Conservation (phyloP, 2,888 invertebrate genomes). For the Cotesia congregata region DNA sequence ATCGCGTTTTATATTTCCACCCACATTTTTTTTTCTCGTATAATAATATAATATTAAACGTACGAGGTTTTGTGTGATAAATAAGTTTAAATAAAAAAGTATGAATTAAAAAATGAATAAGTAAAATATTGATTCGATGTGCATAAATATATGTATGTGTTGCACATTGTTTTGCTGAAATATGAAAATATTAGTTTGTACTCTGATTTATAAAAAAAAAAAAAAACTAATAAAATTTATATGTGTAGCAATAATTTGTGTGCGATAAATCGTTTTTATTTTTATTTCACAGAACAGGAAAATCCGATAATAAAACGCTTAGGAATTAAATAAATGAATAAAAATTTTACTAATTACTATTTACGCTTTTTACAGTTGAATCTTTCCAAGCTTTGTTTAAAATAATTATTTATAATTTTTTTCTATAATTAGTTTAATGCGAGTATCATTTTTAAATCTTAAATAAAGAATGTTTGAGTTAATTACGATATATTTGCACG, state of each 20-base stretch:
- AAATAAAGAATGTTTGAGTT: too few relatives aligned
- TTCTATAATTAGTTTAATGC: too few relatives aligned
- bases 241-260: neutral
- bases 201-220: neutral
- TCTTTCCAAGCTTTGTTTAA: too few relatives aligned
- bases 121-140: neutral
- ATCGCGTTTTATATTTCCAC: constrained; percentile 17
- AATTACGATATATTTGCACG: too few relatives aligned
- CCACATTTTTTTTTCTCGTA: neutral
- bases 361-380: too few relatives aligned
- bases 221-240: neutral
- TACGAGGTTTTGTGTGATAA: neutral
- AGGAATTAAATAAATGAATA: too few relatives aligned
- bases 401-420: too few relatives aligned
- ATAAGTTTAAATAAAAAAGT: neutral
- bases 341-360: too few relatives aligned
- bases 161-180: neutral
- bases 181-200: neutral
- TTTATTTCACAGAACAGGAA: neutral
- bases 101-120: neutral
- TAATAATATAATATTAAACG: neutral
- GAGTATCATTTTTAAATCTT: too few relatives aligned
- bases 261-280: neutral
- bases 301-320: neutral
- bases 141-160: neutral